Conservation (phyloP, 2,113 vertebrate species). For the Campylorhamphus procurvoides region DNA sequence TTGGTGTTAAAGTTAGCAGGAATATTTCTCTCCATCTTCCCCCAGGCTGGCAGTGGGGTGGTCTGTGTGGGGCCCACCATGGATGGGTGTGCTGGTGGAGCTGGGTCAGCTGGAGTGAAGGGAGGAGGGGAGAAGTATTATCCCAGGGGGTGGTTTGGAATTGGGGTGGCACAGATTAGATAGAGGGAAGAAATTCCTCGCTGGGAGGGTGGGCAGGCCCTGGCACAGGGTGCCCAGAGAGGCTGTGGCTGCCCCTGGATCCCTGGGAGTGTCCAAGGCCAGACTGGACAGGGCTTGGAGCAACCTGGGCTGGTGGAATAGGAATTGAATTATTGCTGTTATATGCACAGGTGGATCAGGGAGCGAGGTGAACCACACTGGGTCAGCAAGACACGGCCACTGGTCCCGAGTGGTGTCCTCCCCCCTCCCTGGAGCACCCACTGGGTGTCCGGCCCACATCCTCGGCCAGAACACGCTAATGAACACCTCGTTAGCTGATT, state of each 20-base stretch:
- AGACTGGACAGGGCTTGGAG: fast-evolving
- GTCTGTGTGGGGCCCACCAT: fast-evolving
- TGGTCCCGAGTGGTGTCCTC: neutral
- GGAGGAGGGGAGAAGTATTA: neutral
- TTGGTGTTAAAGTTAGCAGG: neutral
- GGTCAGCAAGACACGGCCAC: neutral
- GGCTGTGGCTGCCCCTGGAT: neutral
- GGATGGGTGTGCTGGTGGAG: neutral
- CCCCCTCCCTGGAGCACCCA: neutral
- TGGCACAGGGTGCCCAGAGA: neutral
- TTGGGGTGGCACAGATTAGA: neutral
- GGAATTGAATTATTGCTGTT: neutral
- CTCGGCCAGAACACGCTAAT: neutral
- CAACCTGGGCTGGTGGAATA: neutral
- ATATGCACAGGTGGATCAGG: neutral
- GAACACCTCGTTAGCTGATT: neutral
- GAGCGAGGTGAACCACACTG: neutral
- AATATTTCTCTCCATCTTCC: neutral
- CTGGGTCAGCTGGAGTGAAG: neutral
- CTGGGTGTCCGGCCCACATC: neutral
- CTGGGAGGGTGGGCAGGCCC: neutral
- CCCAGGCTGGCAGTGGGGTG: neutral
- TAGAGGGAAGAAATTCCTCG: neutral
- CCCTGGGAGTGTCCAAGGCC: neutral
- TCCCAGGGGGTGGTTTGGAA: neutral